These are phyloP conservation scores for Perognathus longimembris DNA, from an alignment of 2,113 vertebrate species.

Conservation along the genomic window DNA sequence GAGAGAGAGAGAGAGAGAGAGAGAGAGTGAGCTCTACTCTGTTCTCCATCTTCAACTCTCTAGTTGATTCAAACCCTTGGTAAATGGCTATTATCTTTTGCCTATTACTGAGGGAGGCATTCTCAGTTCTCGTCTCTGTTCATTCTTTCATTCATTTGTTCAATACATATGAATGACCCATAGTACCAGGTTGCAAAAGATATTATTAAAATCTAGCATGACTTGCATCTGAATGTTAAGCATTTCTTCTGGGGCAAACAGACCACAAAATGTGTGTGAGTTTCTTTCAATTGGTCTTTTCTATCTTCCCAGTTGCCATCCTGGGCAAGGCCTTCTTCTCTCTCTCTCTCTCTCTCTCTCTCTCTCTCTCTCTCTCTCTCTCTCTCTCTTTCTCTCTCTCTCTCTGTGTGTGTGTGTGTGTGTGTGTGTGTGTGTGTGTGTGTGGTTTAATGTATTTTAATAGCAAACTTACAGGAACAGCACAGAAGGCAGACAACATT, in stretches of 20 bases:
- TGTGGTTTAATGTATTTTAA: conserved; percentile 92
- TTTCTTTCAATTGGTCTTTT: background rate
- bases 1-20: too few species aligned
- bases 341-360: too few species aligned
- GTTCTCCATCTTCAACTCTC: conserved; percentile 49
- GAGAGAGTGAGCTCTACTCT: too few species aligned
- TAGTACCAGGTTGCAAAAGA: conserved; percentile 15
- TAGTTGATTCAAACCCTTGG: conserved; percentile 56
- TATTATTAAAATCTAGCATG: background rate
- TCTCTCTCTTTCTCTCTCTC: too few species aligned
- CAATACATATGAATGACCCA: background rate
- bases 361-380: too few species aligned
- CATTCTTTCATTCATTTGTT: background rate
- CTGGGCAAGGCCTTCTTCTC: background rate
- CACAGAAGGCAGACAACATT: conserved; percentile 93
- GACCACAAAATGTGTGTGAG: background rate
- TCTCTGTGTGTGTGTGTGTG: too few species aligned
- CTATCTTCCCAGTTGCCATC: background rate
- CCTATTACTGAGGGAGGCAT: conserved; percentile 30
- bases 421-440: too few species aligned
- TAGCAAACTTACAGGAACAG: conserved; percentile 93
- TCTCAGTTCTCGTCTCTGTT: background rate
- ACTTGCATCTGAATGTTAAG: background rate
- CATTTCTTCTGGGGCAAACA: background rate
- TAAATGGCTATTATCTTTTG: conserved; percentile 74